Evolutionary conservation across 23 tunicate species (phyloP).

Genomic region (Halocynthia aurantium): DNA sequence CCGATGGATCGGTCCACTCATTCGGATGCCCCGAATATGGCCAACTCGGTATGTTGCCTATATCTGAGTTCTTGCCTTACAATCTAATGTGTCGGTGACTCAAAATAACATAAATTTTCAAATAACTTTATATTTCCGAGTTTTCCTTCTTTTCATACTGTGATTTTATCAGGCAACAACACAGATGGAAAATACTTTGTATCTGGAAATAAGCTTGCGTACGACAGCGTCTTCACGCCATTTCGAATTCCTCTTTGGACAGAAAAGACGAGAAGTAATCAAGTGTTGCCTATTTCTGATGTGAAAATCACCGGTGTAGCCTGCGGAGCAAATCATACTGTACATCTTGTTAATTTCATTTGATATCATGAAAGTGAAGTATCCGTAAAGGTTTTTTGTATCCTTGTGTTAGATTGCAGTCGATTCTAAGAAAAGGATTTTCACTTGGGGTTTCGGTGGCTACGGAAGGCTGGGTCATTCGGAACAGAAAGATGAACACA

Average conservation of each 20-base stretch:
- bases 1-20: constrained; percentile 71
- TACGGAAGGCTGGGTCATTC: constrained; percentile 90
- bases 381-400: not conserved
- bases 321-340: constrained; percentile 78
- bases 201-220: constrained; percentile 55
- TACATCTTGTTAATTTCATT: constrained; percentile 14
- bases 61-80: not conserved
- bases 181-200: constrained; percentile 89
- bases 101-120: not conserved
- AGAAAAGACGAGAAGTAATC: constrained; percentile 66
- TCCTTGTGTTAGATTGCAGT: constrained; percentile 62
- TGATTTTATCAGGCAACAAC: constrained; percentile 57
- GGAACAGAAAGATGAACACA: constrained; percentile 92
- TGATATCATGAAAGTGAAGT: not conserved
- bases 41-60: constrained; percentile 53
- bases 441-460: constrained; percentile 97
- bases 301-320: constrained; percentile 64
- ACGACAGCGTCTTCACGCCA: constrained; percentile 50
- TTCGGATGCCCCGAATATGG: constrained; percentile 95
- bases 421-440: constrained; percentile 79
- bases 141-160: no score
- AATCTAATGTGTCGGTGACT: not conserved
- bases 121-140: no score
- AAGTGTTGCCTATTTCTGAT: constrained; percentile 48
- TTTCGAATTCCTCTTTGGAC: constrained; percentile 87